These are phyloP conservation scores for Serranus cabrilla DNA, from an alignment of 2,797 vertebrate genomes.

Conservation along the genomic window DNA sequence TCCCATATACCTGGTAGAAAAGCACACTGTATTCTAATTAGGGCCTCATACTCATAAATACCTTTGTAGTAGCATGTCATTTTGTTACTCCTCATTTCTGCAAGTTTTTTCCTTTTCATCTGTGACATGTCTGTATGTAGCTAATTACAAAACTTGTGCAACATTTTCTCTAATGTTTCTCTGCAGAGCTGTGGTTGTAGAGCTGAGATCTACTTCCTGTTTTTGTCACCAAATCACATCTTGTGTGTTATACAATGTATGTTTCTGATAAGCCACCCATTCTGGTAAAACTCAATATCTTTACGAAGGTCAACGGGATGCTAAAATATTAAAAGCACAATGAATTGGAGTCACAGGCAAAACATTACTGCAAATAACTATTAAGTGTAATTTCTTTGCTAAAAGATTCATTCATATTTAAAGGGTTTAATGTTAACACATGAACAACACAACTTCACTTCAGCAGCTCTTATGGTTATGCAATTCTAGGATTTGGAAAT, in stretches of 20 bases:
- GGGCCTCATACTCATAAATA: too few relatives aligned
- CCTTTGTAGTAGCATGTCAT: too few relatives aligned
- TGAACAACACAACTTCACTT: slow-evolving; percentile 3
- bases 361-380: background rate
- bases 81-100: too few relatives aligned
- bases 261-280: slow-evolving; percentile 13
- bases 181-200: slow-evolving; percentile 33
- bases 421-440: background rate
- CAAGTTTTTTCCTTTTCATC: too few relatives aligned
- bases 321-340: background rate
- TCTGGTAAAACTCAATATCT: background rate
- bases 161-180: background rate
- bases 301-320: background rate
- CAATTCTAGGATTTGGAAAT: slow-evolving; percentile 23
- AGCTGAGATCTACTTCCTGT: slow-evolving; percentile 60
- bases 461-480: slow-evolving; percentile 1
- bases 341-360: background rate
- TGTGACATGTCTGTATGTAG: background rate
- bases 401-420: background rate
- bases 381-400: background rate
- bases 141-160: background rate
- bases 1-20: too few relatives aligned
- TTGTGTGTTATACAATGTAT: background rate
- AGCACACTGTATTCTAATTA: too few relatives aligned
- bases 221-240: slow-evolving; percentile 42